A percentile compares a stretch with the other conserved stretches of the same genome.
Conservation (phyloP, 2,797 vertebrate species). For the Pseudochirops corinnae region DNA sequence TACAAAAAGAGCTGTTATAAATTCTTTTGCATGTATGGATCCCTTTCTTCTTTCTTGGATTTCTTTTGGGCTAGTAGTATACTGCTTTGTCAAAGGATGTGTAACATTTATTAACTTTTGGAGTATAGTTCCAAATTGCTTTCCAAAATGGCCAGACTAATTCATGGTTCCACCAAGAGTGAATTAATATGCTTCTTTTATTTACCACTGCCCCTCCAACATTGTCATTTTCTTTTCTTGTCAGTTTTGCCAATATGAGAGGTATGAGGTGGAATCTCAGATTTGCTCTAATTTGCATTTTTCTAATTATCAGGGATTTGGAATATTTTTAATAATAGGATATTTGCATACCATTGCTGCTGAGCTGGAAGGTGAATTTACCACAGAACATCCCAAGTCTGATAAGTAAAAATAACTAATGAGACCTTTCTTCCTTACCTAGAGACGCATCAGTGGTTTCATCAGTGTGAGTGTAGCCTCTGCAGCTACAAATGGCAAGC, state of each 20-base stretch:
- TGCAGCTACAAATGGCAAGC: neutral
- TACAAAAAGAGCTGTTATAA: neutral
- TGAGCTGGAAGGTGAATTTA: neutral
- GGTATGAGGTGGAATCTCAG: neutral
- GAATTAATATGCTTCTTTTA: neutral
- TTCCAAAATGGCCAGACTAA: neutral
- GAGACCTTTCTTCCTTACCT: neutral
- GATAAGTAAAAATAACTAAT: neutral
- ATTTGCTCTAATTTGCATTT: neutral
- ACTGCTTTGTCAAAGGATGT: neutral
- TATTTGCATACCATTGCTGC: neutral
- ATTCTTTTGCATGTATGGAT: neutral
- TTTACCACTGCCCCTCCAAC: neutral
- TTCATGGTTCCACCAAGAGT: neutral
- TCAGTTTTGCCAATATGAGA: neutral
- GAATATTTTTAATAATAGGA: neutral
- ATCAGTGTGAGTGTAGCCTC: neutral
- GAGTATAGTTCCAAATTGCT: neutral
- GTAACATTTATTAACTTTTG: neutral
- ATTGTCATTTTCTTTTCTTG: neutral
- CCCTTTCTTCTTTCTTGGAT: neutral
- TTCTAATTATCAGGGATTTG: neutral
- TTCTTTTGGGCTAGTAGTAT: neutral
- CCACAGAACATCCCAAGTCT: neutral
- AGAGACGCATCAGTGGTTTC: neutral